Evolutionary conservation across 2,113 vertebrate genomes (phyloP), one percentile per base, ranked within the genome.

Genomic region (Bufo gargarizans): DNA sequence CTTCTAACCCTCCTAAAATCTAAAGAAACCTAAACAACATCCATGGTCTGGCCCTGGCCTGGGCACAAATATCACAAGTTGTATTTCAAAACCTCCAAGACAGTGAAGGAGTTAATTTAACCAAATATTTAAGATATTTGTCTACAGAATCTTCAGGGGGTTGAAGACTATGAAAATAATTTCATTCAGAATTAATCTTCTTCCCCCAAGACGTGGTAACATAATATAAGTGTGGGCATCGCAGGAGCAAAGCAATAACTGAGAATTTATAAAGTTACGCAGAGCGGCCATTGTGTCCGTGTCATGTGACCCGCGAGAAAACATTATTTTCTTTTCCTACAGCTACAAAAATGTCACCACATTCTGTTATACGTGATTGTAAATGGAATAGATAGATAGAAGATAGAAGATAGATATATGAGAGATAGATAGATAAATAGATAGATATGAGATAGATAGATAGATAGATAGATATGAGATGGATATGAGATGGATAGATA

Each of bases 161-260:
- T 22, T 13, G 11, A 55, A 1, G 9, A 33, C 49, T 43, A 7
- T 33, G 74, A 56, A 33, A 53, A 72, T 33, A 55, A 84, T 55
- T 84, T 65, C 82, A 16, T 14, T 84, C 82, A 69, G 61, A 84
- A 84, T 72, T 84, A 84, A 84, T 84, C 67, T 53, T 50, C 67
- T 45, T 33, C 82, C 67, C 49, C 33, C 22, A 84, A 84, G 82
- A 84, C 67, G 17, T 72, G 58, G 20, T 83, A 74, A 53, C 49
- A 84, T 84, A n/a, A n/a, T 53, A 14, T 84, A 53, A 65, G 10
- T 50, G 22, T 12, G 19, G 63, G 61, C 20, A 49, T 65, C 47
- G 14, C 50, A 55, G 67, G 65, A 43, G 65, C 19, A 65, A 14
- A 16, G 82, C 82, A 84, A 72, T 84, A 84, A 84, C 43, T 45